phyloP scores from a whole-genome alignment of 2,888 invertebrate species.

The Anoncus sp. region DNA sequence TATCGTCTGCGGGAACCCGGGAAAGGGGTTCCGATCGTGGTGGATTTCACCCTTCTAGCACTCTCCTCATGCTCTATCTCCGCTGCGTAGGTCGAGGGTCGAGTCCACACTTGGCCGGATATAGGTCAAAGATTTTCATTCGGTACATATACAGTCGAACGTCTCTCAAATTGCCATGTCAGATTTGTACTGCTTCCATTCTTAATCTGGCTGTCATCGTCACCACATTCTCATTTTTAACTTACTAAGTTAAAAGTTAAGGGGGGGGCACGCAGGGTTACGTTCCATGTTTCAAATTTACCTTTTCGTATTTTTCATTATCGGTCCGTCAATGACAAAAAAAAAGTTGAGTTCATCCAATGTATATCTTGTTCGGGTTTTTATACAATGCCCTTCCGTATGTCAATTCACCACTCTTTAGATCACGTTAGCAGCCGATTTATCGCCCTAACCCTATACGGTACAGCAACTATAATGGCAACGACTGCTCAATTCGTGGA shows the following conservation, averaged over 20 bases:
- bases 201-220: not conserved
- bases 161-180: not conserved
- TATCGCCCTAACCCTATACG: too few species aligned
- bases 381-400: not conserved
- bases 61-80: slow-evolving; percentile 33
- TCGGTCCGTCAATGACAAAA: too few species aligned
- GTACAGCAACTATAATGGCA: too few species aligned
- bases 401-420: not conserved
- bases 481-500: too few species aligned
- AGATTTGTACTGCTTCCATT: not conserved
- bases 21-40: slow-evolving; percentile 12
- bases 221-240: not conserved
- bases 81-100: not conserved
- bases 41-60: slow-evolving; percentile 6
- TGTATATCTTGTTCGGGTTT: too few species aligned
- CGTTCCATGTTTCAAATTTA: too few species aligned
- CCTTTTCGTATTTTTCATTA: too few species aligned
- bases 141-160: slow-evolving; percentile 12
- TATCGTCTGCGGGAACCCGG: not conserved
- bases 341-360: too few species aligned
- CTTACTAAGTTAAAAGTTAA: not conserved
- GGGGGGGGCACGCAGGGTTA: too few species aligned
- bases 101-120: slow-evolving; percentile 44
- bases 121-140: slow-evolving; percentile 56
- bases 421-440: too few species aligned